A percentile compares a stretch with the other conserved stretches of the same genome.
Evolutionary conservation across 2,113 vertebrate genomes (phyloP).

Genomic region (Odocoileus virginianus): DNA sequence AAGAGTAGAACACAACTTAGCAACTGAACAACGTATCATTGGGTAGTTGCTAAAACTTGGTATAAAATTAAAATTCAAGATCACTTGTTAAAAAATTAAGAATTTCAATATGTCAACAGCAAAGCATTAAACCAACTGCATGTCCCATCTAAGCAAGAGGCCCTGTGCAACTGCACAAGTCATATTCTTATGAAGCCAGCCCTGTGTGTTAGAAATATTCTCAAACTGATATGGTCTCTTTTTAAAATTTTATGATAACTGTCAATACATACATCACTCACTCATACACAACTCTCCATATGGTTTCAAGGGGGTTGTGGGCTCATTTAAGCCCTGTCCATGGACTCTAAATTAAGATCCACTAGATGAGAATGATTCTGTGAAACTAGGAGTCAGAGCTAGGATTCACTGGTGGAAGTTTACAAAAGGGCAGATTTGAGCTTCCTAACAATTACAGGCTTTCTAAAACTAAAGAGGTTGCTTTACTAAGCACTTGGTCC

Average conservation of each 20-base stretch:
- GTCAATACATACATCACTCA: background rate
- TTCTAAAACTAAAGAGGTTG: constrained; percentile 14
- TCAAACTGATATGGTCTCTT: background rate
- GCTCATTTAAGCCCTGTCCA: background rate
- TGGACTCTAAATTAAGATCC: background rate
- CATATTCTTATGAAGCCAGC: background rate
- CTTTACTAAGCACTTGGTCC: background rate
- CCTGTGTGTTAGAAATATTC: background rate
- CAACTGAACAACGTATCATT: background rate
- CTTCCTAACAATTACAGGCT: constrained; percentile 2
- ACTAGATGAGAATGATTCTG: background rate
- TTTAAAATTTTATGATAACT: constrained; percentile 10
- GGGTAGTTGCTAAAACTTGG: background rate
- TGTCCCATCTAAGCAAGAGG: background rate
- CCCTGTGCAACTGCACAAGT: background rate
- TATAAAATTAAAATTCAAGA: background rate
- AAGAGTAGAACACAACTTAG: background rate
- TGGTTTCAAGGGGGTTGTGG: background rate
- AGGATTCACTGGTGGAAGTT: background rate
- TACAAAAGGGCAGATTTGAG: constrained; percentile 14
- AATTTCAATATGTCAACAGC: background rate
- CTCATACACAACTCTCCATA: background rate
- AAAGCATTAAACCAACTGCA: background rate
- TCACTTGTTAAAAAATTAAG: background rate
- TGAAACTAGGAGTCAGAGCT: background rate